Conservation (phyloP, 30 jellyfish, hydroid and myxozoan species). For the Calvadosia cruxmelitensis region DNA sequence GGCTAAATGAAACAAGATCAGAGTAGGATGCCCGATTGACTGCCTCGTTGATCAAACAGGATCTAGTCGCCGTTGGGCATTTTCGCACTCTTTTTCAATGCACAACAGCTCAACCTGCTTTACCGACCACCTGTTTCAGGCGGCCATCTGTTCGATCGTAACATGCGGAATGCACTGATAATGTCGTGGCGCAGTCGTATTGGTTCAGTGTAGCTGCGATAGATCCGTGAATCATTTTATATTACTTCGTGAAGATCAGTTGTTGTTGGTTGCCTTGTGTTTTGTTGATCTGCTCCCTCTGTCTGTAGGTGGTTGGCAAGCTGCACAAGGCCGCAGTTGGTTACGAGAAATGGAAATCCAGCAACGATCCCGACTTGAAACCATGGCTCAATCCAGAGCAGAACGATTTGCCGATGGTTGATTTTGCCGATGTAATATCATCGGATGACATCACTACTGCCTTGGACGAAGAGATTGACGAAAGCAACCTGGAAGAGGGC, state of each 20-base stretch:
- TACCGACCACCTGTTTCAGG: too few species aligned
- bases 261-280: not conserved
- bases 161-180: not conserved
- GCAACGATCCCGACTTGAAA: slow-evolving; percentile 12
- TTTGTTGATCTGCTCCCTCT: not conserved
- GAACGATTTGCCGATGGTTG: slow-evolving; percentile 26
- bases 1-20: too few species aligned
- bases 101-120: too few species aligned
- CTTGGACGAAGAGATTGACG: not conserved
- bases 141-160: too few species aligned
- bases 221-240: not conserved
- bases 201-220: not conserved
- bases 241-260: not conserved
- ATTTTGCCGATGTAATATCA: slow-evolving; percentile 11
- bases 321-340: slow-evolving; percentile 36
- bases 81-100: too few species aligned
- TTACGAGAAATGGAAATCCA: slow-evolving; percentile 24
- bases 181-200: not conserved
- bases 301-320: slow-evolving; percentile 27
- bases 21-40: too few species aligned
- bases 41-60: too few species aligned
- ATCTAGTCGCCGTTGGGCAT: too few species aligned
- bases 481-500: not conserved
- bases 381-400: slow-evolving; percentile 44
- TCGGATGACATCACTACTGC: not conserved